Conservation (phyloP, 2,113 vertebrate genomes). For the Osmerus mordax region DNA sequence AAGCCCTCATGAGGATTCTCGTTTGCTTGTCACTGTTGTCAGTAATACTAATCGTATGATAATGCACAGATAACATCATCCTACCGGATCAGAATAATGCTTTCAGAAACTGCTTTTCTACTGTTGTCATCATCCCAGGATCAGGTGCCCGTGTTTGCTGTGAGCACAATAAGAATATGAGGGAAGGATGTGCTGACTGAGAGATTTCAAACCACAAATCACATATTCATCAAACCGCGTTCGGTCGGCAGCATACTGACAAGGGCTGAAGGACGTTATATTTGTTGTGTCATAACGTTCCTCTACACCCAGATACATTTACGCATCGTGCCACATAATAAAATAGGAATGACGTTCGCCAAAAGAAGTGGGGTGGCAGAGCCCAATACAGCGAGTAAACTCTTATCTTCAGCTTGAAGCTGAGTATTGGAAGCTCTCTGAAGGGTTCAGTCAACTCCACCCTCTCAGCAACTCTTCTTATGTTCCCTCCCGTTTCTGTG, state of each 20-base stretch:
- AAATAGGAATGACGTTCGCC: no score
- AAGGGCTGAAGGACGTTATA: no score
- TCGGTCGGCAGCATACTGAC: no score
- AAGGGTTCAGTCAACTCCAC: neutral
- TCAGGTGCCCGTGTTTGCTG: constrained; percentile 17
- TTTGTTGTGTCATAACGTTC: no score
- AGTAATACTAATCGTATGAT: constrained; percentile 28
- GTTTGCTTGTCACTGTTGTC: neutral
- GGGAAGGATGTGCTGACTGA: constrained; percentile 14
- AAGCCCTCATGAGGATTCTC: neutral
- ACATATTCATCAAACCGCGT: no score
- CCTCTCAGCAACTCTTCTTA: neutral
- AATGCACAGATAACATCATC: constrained; percentile 45
- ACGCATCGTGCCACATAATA: no score
- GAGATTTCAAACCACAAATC: neutral
- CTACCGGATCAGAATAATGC: constrained; percentile 31
- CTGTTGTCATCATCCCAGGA: constrained; percentile 15
- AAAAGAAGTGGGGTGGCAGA: no score
- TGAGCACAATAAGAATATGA: constrained; percentile 22
- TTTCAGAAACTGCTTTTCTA: constrained; percentile 24
- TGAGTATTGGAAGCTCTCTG: constrained; percentile 7
- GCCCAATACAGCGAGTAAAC: no score
- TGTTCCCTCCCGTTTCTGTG: neutral
- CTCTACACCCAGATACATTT: no score
- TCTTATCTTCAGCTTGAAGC: neutral